Base-by-base conservation (phyloP, 2,888 invertebrate genomes). In the Pseudanteris insignis region DNA sequence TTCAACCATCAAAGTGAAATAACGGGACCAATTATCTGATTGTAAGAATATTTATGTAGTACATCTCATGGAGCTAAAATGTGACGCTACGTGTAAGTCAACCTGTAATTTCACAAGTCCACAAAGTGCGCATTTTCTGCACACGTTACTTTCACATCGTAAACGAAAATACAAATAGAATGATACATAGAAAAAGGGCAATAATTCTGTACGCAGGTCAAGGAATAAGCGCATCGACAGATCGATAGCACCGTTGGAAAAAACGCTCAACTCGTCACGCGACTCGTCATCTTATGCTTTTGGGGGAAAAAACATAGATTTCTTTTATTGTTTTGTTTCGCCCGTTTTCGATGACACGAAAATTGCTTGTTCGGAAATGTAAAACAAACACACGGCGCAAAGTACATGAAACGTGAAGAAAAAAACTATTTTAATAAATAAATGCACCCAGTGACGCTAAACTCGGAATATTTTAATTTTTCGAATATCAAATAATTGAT, bases 121-220 rank as follows among this genome's bases (percentile, higher is more conserved):
- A n/a, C n/a, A n/a, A n/a, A n/a, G n/a, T n/a, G n/a, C n/a, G n/a
- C n/a, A n/a, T n/a, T n/a, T n/a, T n/a, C n/a, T n/a, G n/a, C n/a
- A n/a, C n/a, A n/a, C n/a, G n/a, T n/a, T n/a, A n/a, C n/a, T n/a
- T n/a, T n/a, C n/a, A n/a, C n/a, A n/a, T n/a, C n/a, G n/a, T n/a
- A n/a, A n/a, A n/a, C n/a, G n/a, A 50, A 61, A 51, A 46, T 24
- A 41, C 44, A 57, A 57, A 43, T 46, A 55, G 44, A 57, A 51
- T 37, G 15, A 29, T 37, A 43, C 51, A 55, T 37, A 57, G 47
- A 36, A 60, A 50, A 62, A 53, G 38, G 11, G 55, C 53, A 57
- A 62, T 51, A 62, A 57, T 62, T 62, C 21, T 26, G 48, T 53
- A 63, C 62, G 57, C 62, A 57, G 62, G 62, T 63, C 62, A 57